Conservation (phyloP, 2,888 invertebrate species). For the Gibbula magus region DNA sequence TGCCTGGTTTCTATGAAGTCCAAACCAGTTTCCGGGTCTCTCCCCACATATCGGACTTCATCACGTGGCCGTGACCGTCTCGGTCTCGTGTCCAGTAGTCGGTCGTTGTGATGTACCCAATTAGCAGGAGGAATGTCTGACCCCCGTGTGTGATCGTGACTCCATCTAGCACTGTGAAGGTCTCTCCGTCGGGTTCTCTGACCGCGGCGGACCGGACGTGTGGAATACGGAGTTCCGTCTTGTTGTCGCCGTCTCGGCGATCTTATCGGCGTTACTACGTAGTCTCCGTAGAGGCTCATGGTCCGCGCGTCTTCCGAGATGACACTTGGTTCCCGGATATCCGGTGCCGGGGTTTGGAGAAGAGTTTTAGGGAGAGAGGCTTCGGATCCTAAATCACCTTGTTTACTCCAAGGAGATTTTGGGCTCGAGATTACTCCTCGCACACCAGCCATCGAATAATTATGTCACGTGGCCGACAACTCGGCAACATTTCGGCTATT, state of each 20-base stretch:
- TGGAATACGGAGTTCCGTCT: background rate
- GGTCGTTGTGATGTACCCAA: background rate
- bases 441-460: background rate
- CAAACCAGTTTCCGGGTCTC: background rate
- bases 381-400: background rate
- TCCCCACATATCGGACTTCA: background rate
- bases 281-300: background rate
- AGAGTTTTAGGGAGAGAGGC: background rate
- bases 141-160: background rate
- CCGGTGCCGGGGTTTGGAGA: background rate
- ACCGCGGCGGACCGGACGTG: background rate
- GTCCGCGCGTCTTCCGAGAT: background rate
- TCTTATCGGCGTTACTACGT: background rate
- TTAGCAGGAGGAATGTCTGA: background rate
- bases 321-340: background rate
- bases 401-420: slow-evolving; percentile 9
- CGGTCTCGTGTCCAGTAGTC: background rate
- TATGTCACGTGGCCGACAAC: too few relatives aligned
- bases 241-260: background rate
- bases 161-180: background rate
- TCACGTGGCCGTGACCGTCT: background rate
- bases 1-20: background rate
- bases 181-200: background rate
- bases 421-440: background rate
- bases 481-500: too few relatives aligned